A percentile compares a stretch with the other conserved stretches of the same genome.
Conservation (phyloP, 2,888 invertebrate genomes). For the Ischnus inquisitorius region DNA sequence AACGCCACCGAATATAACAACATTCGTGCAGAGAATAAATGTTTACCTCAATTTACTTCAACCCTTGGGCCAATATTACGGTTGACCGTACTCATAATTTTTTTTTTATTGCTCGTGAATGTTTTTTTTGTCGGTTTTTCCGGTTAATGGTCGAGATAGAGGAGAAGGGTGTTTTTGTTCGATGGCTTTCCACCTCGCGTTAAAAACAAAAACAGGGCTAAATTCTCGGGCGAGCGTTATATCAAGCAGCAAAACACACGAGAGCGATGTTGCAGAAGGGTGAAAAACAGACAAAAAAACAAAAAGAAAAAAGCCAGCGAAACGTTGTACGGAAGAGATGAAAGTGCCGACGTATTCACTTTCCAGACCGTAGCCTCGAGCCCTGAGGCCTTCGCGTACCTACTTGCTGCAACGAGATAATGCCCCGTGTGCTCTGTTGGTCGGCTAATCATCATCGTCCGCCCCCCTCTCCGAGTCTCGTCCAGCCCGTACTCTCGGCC, state of each 20-base stretch:
- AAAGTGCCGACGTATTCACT: constrained; percentile 69
- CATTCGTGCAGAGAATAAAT: no score
- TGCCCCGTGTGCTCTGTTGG: constrained; percentile 63
- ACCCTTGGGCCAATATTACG: no score
- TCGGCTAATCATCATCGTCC: constrained; percentile 64
- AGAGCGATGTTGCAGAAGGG: constrained; percentile 13
- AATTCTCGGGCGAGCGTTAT: constrained; percentile 35
- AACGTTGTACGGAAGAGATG: constrained; percentile 46
- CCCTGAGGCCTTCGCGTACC: constrained; percentile 49
- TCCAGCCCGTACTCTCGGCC: constrained; percentile 18
- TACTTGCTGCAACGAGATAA: constrained; percentile 67
- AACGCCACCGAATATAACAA: no score
- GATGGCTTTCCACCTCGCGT: constrained; percentile 1
- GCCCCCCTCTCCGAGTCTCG: constrained; percentile 1
- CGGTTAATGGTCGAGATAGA: neutral
- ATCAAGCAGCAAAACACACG: constrained; percentile 55
- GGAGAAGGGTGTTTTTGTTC: constrained; percentile 1
- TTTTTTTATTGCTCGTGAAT: neutral
- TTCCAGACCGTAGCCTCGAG: constrained; percentile 44
- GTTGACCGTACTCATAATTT: no score
- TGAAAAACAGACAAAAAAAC: constrained; percentile 2
- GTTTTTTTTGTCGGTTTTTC: neutral
- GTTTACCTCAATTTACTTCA: no score
- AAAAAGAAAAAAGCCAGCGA: constrained; percentile 23
- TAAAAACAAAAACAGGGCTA: constrained; percentile 49